These are phyloP conservation scores for Chionoecetes opilio DNA, from an alignment of 1,140 invertebrate species.

Conservation along the genomic window DNA sequence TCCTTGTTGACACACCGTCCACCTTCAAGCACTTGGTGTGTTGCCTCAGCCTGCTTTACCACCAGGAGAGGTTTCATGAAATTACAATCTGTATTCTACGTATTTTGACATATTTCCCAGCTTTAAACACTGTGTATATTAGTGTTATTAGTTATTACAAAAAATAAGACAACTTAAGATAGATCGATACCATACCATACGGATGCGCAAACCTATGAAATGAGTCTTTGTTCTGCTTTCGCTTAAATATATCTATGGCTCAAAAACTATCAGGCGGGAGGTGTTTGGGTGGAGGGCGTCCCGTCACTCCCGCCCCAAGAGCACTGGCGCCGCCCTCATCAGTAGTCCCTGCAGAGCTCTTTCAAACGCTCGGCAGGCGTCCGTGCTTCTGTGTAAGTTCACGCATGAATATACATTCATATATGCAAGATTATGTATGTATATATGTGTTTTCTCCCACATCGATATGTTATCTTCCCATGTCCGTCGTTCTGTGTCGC, in stretches of 20 bases:
- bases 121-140: too few species aligned
- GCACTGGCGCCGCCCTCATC: neutral
- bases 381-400: neutral
- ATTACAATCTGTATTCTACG: neutral
- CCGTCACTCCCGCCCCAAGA: too few species aligned
- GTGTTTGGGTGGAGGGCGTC: neutral
- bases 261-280: neutral
- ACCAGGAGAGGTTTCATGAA: neutral
- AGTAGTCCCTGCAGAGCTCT: neutral
- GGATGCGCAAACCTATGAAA: neutral
- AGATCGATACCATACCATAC: neutral
- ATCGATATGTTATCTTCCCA: conserved; percentile 20
- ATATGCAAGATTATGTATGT: neutral
- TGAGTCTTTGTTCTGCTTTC: neutral
- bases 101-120: neutral
- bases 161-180: neutral
- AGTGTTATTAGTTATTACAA: neutral
- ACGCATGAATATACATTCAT: neutral
- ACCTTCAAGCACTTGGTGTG: neutral
- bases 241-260: neutral
- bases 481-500: neutral
- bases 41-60: neutral
- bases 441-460: neutral
- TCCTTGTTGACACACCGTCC: neutral
- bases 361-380: neutral